Evolutionary conservation across 2,888 invertebrate species (phyloP).

Genomic region (Tenthredo mesomela): DNA sequence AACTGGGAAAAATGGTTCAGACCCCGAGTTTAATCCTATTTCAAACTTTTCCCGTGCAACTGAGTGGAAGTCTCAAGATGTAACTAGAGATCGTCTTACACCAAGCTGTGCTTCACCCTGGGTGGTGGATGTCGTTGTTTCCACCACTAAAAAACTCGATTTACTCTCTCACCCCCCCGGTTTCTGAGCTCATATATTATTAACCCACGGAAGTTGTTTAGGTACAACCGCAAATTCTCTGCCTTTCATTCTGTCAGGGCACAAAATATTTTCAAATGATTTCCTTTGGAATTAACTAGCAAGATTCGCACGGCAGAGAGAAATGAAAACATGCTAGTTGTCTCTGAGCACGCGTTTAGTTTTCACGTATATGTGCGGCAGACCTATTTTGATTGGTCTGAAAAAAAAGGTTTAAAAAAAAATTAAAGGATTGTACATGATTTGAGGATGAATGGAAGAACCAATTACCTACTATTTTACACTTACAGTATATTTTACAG

Average conservation of each 20-base stretch:
- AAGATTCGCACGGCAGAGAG: background rate
- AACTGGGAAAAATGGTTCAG: conserved; percentile 44
- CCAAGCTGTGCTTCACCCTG: background rate
- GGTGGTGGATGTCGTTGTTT: conserved; percentile 1
- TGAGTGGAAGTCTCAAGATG: conserved; percentile 44
- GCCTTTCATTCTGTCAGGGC: background rate
- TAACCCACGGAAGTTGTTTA: background rate
- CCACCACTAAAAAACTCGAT: background rate
- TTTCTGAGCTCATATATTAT: background rate
- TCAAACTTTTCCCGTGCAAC: conserved; percentile 45
- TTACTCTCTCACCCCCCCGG: conserved; percentile 3
- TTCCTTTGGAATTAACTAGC: background rate
- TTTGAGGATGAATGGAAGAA: no score
- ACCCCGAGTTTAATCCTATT: conserved; percentile 42
- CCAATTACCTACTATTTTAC: no score
- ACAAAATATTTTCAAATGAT: conserved; percentile 6
- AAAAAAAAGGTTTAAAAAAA: no score
- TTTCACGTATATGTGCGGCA: no score
- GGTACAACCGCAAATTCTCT: background rate
- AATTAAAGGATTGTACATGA: no score
- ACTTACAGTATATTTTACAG: no score
- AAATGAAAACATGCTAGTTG: background rate
- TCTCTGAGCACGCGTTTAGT: no score
- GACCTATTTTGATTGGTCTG: no score
- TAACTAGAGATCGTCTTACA: conserved; percentile 40